A percentile compares a stretch with the other conserved stretches of the same genome.
phyloP scores from a whole-genome alignment of 2,888 invertebrate genomes.

The Cataglyphis livida region DNA sequence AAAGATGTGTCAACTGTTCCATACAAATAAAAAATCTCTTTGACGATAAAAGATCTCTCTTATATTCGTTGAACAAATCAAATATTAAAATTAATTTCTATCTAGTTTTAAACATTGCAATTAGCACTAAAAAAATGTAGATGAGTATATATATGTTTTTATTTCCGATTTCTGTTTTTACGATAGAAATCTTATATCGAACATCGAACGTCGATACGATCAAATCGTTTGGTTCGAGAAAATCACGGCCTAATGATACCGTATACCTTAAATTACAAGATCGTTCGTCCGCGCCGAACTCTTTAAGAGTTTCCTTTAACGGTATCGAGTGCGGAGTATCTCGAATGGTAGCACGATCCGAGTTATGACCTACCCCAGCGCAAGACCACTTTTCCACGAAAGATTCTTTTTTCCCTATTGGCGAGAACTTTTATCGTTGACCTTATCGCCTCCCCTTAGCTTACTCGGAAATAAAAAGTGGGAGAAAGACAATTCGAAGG shows the following conservation, averaged over 20 bases:
- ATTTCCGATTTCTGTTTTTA: neutral
- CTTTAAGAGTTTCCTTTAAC: slow-evolving; percentile 58
- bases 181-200: neutral
- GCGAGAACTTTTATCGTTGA: slow-evolving; percentile 70
- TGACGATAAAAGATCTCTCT: too few relatives aligned
- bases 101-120: neutral
- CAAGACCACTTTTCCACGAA: slow-evolving; percentile 56
- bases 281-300: slow-evolving; percentile 51
- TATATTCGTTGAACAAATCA: slow-evolving; percentile 37
- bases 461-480: slow-evolving; percentile 50
- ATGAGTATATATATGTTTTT: neutral
- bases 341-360: slow-evolving; percentile 56
- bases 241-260: slow-evolving; percentile 38
- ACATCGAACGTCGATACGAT: neutral
- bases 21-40: slow-evolving; percentile 42
- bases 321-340: slow-evolving; percentile 61
- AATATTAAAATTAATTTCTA: slow-evolving; percentile 47
- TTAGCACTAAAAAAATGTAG: neutral
- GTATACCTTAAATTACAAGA: slow-evolving; percentile 54
- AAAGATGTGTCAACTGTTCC: slow-evolving; percentile 10
- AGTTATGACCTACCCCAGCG: slow-evolving; percentile 65
- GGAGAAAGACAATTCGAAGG: slow-evolving; percentile 28
- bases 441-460: slow-evolving; percentile 63
- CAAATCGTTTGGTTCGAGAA: slow-evolving; percentile 26
- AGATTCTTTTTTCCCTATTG: slow-evolving; percentile 49